These are phyloP conservation scores for Spodoptera littoralis DNA, from an alignment of 2,888 invertebrate species.

Conservation along the genomic window DNA sequence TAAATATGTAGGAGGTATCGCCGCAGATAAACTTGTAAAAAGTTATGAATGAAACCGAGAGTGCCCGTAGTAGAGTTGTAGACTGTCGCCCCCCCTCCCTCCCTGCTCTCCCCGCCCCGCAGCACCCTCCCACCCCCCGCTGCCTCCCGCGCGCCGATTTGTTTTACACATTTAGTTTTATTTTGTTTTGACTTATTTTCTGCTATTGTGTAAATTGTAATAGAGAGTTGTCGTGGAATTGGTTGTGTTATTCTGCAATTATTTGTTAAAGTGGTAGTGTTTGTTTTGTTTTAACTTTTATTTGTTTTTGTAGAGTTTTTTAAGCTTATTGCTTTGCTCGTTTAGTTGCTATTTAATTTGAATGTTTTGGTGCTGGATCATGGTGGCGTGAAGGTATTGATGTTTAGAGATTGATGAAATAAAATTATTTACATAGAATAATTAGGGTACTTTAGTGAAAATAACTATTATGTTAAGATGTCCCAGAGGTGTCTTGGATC, in stretches of 20 bases:
- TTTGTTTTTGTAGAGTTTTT: background rate
- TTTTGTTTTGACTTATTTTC: slow-evolving; percentile 83
- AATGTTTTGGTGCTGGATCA: too few relatives aligned
- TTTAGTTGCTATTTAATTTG: too few relatives aligned
- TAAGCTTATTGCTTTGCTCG: too few relatives aligned
- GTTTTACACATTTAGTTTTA: slow-evolving; percentile 86
- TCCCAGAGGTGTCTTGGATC: too few relatives aligned
- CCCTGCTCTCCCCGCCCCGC: slow-evolving; percentile 54
- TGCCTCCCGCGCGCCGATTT: slow-evolving; percentile 73
- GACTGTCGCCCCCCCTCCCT: slow-evolving; percentile 62
- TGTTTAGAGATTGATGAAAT: too few relatives aligned
- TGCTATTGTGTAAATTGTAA: slow-evolving; percentile 73
- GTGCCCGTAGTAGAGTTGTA: slow-evolving; percentile 87
- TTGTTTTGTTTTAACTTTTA: slow-evolving; percentile 3
- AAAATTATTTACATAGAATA: too few relatives aligned
- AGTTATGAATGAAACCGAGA: slow-evolving; percentile 89
- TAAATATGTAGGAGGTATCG: slow-evolving; percentile 88
- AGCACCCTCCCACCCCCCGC: slow-evolving; percentile 59
- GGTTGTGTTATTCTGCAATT: slow-evolving; percentile 28
- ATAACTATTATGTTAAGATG: too few relatives aligned
- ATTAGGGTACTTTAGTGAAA: too few relatives aligned
- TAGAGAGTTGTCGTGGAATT: slow-evolving; percentile 46
- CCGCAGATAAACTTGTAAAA: slow-evolving; percentile 89
- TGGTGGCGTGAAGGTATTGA: too few relatives aligned
- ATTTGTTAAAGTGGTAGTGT: slow-evolving; percentile 23